Percentiles rank a stretch among this genome's conserved stretches.
phyloP scores from a whole-genome alignment of 2,113 vertebrate species.

The Aspiorhynchus laticeps region DNA sequence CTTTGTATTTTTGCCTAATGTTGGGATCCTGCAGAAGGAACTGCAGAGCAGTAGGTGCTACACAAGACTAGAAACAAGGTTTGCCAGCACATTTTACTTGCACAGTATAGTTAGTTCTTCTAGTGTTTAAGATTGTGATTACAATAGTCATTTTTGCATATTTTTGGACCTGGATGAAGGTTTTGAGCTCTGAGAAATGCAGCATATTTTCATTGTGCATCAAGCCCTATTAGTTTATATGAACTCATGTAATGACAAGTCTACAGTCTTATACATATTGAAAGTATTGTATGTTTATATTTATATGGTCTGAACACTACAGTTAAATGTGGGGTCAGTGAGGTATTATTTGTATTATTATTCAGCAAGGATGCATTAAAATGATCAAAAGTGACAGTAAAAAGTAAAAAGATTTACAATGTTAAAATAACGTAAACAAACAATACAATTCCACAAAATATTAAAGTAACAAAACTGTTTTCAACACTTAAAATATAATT shows the following conservation, averaged over 20 bases:
- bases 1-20: no score
- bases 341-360: no score
- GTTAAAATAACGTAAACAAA: no score
- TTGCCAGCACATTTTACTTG: neutral
- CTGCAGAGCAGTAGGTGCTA: neutral
- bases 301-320: no score
- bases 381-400: no score
- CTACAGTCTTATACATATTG: neutral
- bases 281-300: no score
- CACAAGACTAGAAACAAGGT: neutral
- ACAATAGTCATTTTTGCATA: neutral
- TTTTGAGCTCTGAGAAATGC: neutral
- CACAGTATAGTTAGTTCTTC: neutral
- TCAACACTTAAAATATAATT: no score
- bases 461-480: no score
- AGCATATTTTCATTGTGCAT: neutral
- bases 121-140: neutral
- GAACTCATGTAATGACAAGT: neutral
- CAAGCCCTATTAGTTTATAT: neutral
- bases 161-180: neutral
- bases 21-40: neutral
- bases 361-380: no score
- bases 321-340: no score
- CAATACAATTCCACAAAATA: no score
- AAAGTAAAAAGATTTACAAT: no score